Conservation (phyloP, 2,888 invertebrate genomes). For the Rhagonycha lutea region DNA sequence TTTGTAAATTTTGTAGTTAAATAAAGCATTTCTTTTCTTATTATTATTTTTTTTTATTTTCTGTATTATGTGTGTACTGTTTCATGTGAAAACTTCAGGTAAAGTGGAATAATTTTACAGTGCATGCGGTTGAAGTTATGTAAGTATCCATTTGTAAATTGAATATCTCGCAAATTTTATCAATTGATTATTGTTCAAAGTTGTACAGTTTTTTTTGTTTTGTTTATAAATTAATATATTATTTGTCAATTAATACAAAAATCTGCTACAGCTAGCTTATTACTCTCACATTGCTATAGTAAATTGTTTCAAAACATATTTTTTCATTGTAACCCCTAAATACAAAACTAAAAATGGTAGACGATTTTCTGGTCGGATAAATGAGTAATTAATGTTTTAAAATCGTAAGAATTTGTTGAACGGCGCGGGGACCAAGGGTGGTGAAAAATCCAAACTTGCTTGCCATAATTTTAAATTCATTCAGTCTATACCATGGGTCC, state of each 20-base stretch:
- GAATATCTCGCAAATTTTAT: neutral
- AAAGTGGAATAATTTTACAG: constrained; percentile 27
- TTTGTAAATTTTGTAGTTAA: constrained; percentile 24
- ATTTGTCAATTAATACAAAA: neutral
- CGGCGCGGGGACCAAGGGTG: no score
- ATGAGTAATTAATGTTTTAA: no score
- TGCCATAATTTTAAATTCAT: no score
- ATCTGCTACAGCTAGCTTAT: neutral
- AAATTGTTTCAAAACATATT: no score
- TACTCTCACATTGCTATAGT: no score
- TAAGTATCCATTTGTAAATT: constrained; percentile 18
- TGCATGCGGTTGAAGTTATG: constrained; percentile 28
- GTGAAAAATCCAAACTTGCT: no score
- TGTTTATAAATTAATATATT: neutral
- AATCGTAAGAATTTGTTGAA: no score
- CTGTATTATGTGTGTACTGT: constrained; percentile 3
- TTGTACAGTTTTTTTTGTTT: neutral
- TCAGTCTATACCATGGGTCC: no score
- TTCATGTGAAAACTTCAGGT: constrained; percentile 8
- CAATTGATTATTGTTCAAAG: neutral
- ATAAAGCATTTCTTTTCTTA: constrained; percentile 18
- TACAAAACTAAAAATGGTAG: no score
- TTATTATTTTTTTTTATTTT: constrained; percentile 10
- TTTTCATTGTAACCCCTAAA: no score
- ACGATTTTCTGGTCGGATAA: no score